Evolutionary conservation across 1,140 invertebrate species (phyloP).

Genomic region (Bradynema listronoti): DNA sequence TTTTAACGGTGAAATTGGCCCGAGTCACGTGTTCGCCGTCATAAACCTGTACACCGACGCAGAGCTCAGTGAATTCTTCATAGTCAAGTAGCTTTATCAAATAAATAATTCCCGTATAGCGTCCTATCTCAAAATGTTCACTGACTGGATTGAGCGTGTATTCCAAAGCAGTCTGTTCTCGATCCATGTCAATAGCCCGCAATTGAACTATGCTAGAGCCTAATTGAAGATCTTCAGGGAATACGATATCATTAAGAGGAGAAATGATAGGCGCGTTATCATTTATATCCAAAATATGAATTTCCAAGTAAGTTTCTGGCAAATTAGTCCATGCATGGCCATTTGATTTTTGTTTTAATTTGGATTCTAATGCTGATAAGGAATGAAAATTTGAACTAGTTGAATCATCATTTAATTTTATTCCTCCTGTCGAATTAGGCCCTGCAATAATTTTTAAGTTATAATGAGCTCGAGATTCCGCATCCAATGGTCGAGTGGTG

Average conservation of each 20-base stretch:
- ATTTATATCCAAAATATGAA: slow-evolving; percentile 31
- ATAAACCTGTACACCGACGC: slow-evolving; percentile 22
- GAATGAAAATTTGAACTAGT: too few relatives aligned
- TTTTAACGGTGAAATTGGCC: slow-evolving; percentile 64
- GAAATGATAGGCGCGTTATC: slow-evolving; percentile 39
- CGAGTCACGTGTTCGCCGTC: slow-evolving; percentile 23
- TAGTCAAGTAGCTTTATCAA: slow-evolving; percentile 25
- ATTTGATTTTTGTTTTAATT: not conserved
- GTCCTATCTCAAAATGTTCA: slow-evolving; percentile 29
- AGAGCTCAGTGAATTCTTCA: slow-evolving; percentile 21
- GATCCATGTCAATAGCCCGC: slow-evolving; percentile 29
- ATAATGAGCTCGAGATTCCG: slow-evolving; percentile 26
- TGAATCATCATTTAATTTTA: too few relatives aligned
- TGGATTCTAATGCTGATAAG: too few relatives aligned
- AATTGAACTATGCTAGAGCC: slow-evolving; percentile 23
- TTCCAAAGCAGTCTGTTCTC: slow-evolving; percentile 28
- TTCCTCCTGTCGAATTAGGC: too few relatives aligned
- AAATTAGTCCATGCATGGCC: slow-evolving; percentile 2
- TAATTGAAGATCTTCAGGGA: slow-evolving; percentile 31
- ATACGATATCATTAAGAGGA: slow-evolving; percentile 3
- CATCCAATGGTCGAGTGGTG: slow-evolving; percentile 37
- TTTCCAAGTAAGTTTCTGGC: slow-evolving; percentile 24
- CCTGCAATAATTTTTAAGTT: slow-evolving; percentile 27
- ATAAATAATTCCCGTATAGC: slow-evolving; percentile 26
- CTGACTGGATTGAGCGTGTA: slow-evolving; percentile 29